phyloP scores from a whole-genome alignment of 1,140 invertebrate genomes.

The Scaptomyza pallida region DNA sequence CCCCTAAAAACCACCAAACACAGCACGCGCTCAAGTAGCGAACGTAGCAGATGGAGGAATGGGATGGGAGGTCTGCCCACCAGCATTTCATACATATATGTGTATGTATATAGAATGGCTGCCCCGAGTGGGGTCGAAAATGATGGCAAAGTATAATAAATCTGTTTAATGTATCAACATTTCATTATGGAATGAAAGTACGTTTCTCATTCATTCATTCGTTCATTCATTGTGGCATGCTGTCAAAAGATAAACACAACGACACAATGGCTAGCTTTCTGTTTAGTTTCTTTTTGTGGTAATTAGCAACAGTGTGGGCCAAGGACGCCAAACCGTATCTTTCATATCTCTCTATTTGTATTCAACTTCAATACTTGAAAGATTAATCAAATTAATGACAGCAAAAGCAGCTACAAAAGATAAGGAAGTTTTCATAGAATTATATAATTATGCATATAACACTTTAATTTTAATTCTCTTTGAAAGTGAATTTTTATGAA shows the following conservation, averaged over 20 bases:
- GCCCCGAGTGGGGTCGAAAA: conserved; percentile 30
- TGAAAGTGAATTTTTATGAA: too few relatives aligned
- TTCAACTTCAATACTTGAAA: not conserved
- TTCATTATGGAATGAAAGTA: conserved; percentile 58
- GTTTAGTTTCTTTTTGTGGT: conserved; percentile 36
- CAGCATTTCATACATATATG: too few relatives aligned
- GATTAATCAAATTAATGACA: not conserved
- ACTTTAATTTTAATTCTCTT: too few relatives aligned
- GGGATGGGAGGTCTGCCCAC: too few relatives aligned
- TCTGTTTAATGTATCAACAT: conserved; percentile 81
- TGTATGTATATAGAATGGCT: conserved; percentile 1
- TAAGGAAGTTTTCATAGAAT: too few relatives aligned
- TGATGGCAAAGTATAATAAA: conserved; percentile 68
- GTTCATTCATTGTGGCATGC: conserved; percentile 16
- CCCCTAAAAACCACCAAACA: conserved; percentile 13
- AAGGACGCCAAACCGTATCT: not conserved
- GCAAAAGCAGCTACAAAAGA: too few relatives aligned
- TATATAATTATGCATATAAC: too few relatives aligned
- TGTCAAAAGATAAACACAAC: conserved; percentile 45
- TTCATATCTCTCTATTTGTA: conserved; percentile 1
- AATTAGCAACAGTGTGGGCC: conserved; percentile 47
- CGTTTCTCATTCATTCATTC: not conserved
- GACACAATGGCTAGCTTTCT: conserved; percentile 26
- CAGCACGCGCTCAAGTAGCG: conserved; percentile 19
- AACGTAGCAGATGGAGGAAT: not conserved